These are phyloP conservation scores for Semaprochilodus insignis DNA, from an alignment of 2,797 vertebrate genomes.

Conservation along the genomic window DNA sequence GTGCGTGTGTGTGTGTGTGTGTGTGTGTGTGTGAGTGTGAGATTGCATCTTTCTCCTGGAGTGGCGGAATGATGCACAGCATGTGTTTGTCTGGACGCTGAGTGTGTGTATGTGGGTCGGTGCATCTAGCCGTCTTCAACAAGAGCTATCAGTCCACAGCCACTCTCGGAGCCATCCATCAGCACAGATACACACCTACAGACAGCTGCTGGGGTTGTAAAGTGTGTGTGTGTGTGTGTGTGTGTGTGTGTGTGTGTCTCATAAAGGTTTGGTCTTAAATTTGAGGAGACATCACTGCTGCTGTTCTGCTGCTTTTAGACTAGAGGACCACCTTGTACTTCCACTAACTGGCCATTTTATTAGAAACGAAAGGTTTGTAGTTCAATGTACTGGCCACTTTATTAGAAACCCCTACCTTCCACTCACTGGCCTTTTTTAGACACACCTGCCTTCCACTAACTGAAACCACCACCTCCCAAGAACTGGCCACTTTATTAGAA, in stretches of 20 bases:
- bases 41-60: neutral
- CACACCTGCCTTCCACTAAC: no score
- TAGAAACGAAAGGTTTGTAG: neutral
- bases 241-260: slow-evolving; percentile 5
- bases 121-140: slow-evolving; percentile 22
- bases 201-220: neutral
- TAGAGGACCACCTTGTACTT: neutral
- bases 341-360: neutral
- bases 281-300: neutral
- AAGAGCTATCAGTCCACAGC: slow-evolving; percentile 37
- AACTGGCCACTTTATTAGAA: no score
- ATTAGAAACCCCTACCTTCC: no score
- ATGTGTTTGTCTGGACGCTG: slow-evolving; percentile 23
- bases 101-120: slow-evolving; percentile 22
- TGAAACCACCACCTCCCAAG: no score
- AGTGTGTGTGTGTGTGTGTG: slow-evolving; percentile 11
- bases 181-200: slow-evolving; percentile 28
- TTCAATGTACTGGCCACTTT: no score
- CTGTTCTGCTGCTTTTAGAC: neutral
- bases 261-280: slow-evolving; percentile 35
- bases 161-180: slow-evolving; percentile 40
- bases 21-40: slow-evolving; percentile 17
- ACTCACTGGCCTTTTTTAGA: no score
- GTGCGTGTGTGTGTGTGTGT: slow-evolving; percentile 9
- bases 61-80: slow-evolving; percentile 22